These are phyloP conservation scores for Lampropteryx suffumata DNA, from an alignment of 2,888 invertebrate genomes.

Conservation along the genomic window DNA sequence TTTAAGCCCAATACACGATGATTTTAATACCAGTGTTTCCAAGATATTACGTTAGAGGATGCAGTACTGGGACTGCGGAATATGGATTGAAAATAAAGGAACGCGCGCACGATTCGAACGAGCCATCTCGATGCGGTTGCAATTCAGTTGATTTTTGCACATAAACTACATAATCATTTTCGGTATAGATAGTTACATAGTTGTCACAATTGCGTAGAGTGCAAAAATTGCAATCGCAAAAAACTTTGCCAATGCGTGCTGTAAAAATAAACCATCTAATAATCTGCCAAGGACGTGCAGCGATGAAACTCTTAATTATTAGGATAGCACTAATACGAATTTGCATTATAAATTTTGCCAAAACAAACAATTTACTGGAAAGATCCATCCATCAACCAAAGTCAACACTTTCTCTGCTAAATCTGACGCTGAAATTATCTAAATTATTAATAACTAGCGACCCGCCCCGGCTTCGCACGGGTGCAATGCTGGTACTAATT, in stretches of 20 bases:
- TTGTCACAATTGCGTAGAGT: too few relatives aligned
- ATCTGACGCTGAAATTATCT: not conserved
- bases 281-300: not conserved
- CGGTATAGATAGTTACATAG: not conserved
- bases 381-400: slow-evolving; percentile 26
- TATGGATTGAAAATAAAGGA: slow-evolving; percentile 32
- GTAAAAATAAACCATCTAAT: not conserved
- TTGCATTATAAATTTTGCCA: slow-evolving; percentile 25
- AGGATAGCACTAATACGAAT: slow-evolving; percentile 3
- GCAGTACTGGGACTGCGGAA: slow-evolving; percentile 22
- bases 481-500: too few relatives aligned
- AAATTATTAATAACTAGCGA: too few relatives aligned
- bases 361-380: slow-evolving; percentile 27
- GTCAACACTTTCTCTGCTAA: slow-evolving; percentile 20
- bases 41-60: not conserved
- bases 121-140: slow-evolving; percentile 36
- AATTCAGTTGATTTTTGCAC: slow-evolving; percentile 20
- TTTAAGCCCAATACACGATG: too few relatives aligned
- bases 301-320: slow-evolving; percentile 8
- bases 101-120: slow-evolving; percentile 40
- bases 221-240: too few relatives aligned
- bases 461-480: too few relatives aligned
- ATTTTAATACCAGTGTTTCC: not conserved
- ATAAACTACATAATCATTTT: not conserved
- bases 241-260: too few relatives aligned